These are phyloP conservation scores for Caenorhabditis sp. DNA, from an alignment of 2,888 invertebrate species.

Conservation along the genomic window DNA sequence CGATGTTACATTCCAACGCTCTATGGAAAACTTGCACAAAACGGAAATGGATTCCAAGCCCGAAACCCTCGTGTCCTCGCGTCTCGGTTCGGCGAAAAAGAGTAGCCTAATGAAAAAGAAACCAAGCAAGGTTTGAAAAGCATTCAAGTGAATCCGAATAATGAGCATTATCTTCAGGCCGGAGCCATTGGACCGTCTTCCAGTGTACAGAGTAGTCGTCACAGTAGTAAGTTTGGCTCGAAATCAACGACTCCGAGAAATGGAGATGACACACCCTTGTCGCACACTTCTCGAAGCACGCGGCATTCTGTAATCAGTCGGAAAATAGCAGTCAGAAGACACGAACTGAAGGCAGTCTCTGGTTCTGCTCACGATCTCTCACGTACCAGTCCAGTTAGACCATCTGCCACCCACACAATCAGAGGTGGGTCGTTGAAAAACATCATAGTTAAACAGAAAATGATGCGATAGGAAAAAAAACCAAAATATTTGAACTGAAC, in stretches of 20 bases:
- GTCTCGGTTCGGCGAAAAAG: constrained; percentile 15
- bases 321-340: constrained; percentile 66
- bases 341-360: constrained; percentile 58
- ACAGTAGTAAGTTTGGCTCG: constrained; percentile 44
- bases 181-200: constrained; percentile 33
- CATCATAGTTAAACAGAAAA: not conserved
- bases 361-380: constrained; percentile 52
- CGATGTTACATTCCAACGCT: constrained; percentile 64
- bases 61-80: constrained; percentile 13
- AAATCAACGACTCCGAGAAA: constrained; percentile 44
- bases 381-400: constrained; percentile 11
- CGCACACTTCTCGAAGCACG: constrained; percentile 62
- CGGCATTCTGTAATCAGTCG: constrained; percentile 66
- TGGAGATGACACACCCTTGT: constrained; percentile 53
- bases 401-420: constrained; percentile 14
- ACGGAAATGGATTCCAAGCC: constrained; percentile 32
- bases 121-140: constrained; percentile 10
- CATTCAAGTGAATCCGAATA: not conserved
- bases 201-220: constrained; percentile 40
- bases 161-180: constrained; percentile 23
- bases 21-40: constrained; percentile 61
- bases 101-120: constrained; percentile 33
- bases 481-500: no score
- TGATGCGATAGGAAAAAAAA: no score
- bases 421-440: constrained; percentile 30